Percentiles rank a stretch among this genome's conserved stretches.
These are phyloP conservation scores for Laticauda colubrina DNA, from an alignment of 2,113 vertebrate species.

Conservation along the genomic window DNA sequence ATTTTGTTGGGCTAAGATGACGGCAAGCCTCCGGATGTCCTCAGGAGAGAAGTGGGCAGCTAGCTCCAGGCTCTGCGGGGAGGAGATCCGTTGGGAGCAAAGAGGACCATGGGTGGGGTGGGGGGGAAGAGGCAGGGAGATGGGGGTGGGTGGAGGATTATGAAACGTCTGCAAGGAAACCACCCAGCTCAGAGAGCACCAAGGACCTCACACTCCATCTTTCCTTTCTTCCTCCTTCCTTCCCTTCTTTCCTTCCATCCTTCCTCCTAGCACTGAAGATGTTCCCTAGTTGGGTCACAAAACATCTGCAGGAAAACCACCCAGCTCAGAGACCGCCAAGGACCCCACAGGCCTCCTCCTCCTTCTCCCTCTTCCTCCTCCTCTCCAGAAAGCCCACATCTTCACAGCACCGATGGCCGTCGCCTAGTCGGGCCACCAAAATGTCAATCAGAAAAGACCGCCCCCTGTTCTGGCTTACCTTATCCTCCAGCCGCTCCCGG, in stretches of 20 bases:
- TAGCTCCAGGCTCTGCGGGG: slow-evolving; percentile 82
- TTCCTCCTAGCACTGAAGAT: no score
- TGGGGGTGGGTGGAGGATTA: no score
- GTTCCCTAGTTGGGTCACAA: no score
- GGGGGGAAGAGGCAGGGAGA: background rate
- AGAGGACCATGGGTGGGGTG: fast-evolving
- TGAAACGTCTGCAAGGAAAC: background rate
- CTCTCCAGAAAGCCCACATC: no score
- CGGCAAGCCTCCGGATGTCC: slow-evolving; percentile 75
- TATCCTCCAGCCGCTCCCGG: slow-evolving; percentile 87
- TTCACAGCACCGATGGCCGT: background rate
- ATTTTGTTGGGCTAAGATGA: slow-evolving; percentile 74
- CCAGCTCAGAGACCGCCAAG: no score
- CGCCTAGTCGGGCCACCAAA: background rate
- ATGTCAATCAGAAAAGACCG: background rate
- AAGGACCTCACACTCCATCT: no score
- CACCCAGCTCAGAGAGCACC: background rate
- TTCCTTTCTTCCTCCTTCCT: background rate
- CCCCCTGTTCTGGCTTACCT: slow-evolving; percentile 69
- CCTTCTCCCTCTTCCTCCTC: no score
- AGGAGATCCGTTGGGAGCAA: background rate
- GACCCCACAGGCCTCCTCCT: no score
- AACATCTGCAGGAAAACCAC: no score
- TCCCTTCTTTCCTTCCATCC: no score
- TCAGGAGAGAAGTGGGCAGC: slow-evolving; percentile 78